A percentile compares a stretch with the other conserved stretches of the same genome.
Conservation (phyloP, 2,888 invertebrate genomes). For the Cancer borealis region DNA sequence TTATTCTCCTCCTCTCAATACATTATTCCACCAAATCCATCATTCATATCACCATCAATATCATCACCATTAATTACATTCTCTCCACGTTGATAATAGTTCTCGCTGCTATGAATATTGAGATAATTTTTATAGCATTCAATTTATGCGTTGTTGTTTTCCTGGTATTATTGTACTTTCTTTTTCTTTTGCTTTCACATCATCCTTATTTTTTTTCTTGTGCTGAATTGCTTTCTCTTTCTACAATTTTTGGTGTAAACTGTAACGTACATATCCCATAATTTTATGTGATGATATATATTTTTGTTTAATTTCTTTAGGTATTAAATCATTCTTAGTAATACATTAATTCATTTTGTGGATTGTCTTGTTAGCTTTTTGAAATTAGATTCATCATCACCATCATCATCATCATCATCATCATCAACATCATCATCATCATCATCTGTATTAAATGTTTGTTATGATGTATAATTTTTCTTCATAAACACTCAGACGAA, state of each 20-base stretch:
- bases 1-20: neutral
- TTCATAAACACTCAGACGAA: too few species aligned
- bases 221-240: neutral
- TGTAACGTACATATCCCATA: neutral
- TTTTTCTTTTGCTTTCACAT: neutral
- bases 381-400: neutral
- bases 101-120: neutral
- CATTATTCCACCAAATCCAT: neutral
- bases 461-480: too few species aligned
- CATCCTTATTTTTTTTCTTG: neutral
- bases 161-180: neutral
- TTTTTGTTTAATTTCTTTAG: neutral
- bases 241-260: neutral
- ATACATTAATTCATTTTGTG: neutral
- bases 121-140: neutral
- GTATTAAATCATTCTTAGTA: neutral
- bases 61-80: neutral
- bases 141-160: neutral
- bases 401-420: neutral
- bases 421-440: too few species aligned
- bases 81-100: neutral
- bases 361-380: neutral
- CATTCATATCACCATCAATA: neutral
- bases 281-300: neutral
- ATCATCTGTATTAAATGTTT: too few species aligned